Percentiles rank a stretch among this genome's conserved stretches.
Evolutionary conservation across 2,797 vertebrate genomes (phyloP).

Genomic region (Acrossocheilus fasciatus): DNA sequence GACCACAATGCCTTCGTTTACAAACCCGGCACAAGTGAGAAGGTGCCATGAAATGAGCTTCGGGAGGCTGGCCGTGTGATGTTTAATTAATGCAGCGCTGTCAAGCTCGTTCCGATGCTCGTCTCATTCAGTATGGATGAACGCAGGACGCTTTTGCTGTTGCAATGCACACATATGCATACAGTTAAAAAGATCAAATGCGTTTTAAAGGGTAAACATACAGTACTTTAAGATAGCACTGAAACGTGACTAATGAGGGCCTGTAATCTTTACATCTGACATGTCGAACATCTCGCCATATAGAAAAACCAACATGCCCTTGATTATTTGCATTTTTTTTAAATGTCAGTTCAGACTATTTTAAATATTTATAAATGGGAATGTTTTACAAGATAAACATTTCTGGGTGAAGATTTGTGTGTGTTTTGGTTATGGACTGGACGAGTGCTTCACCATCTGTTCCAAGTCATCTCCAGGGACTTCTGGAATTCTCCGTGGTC

Average conservation of each 20-base stretch:
- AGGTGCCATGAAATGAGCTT: conserved; percentile 76
- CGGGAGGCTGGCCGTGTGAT: conserved; percentile 73
- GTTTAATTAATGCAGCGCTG: conserved; percentile 78
- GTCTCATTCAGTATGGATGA: conserved; percentile 79
- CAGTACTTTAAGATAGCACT: too few species aligned
- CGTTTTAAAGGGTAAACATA: not conserved
- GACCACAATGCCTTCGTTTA: conserved; percentile 57
- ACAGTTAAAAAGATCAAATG: conserved; percentile 1
- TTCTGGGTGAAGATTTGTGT: conserved; percentile 59
- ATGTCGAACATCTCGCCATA: not conserved
- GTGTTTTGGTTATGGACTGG: conserved; percentile 7
- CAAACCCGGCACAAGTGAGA: conserved; percentile 56
- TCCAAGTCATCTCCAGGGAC: conserved; percentile 45
- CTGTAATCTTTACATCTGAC: not conserved
- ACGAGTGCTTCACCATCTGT: conserved; percentile 56
- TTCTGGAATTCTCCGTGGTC: conserved; percentile 21
- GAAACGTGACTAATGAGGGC: not conserved
- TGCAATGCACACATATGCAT: conserved; percentile 56
- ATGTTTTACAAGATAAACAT: conserved; percentile 65
- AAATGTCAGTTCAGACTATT: conserved; percentile 46
- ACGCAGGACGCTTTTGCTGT: conserved; percentile 70
- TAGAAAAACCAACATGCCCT: not conserved
- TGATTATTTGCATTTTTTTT: conserved; percentile 9
- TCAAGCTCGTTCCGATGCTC: conserved; percentile 74
- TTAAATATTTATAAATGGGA: conserved; percentile 70